Evolutionary conservation across 2,888 invertebrate genomes (phyloP), one percentile per base, ranked within the genome.

Genomic region (Lycophotia porphyrea): DNA sequence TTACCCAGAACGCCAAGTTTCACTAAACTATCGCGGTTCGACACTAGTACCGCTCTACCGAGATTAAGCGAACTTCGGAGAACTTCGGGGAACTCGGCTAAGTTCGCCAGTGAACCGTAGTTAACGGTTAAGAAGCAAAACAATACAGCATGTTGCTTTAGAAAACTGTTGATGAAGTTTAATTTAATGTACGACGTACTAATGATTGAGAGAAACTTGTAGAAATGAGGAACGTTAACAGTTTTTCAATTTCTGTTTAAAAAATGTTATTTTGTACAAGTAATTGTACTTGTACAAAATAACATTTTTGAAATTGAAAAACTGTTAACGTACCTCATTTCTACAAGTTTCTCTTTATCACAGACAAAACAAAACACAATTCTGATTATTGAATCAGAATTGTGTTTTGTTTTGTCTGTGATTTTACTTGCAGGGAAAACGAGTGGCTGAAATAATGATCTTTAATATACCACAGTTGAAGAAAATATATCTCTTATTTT

Each of bases 1-100:
- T 84, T 84, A 80, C 79, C 63, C 72, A 76, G 78, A 76, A 83
- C 82, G 76, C 76, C 72, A 86, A 89, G 86, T 90, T 86, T 88
- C 89, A 85, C 83, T 81, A 84, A 89, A 90, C 87, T 89, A 90
- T 83, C 79, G 88, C 75, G 88, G 89, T 91, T 90, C 88, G 88
- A 88, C 89, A 89, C 88, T 86, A 85, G 87, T 87, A 88, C 88
- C 88, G 84, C 84, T 88, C 87, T 89, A 85, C 89, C 89, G 84
- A 88, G 87, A 88, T 88, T 88, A 88, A 85, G 82, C 87, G 88
- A 90, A 90, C 82, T 91, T 89, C 78, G 84, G 79, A 72, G 77
- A 91, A 92, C 88, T 91, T 91, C 87, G 87, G 76, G 58, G 63
- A 83, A 89, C 84, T 89, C 81, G 87, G 80, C 69, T 68, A 83